These are phyloP conservation scores for Agrenia bidenticulata DNA, from an alignment of 2,888 invertebrate genomes.

Conservation along the genomic window DNA sequence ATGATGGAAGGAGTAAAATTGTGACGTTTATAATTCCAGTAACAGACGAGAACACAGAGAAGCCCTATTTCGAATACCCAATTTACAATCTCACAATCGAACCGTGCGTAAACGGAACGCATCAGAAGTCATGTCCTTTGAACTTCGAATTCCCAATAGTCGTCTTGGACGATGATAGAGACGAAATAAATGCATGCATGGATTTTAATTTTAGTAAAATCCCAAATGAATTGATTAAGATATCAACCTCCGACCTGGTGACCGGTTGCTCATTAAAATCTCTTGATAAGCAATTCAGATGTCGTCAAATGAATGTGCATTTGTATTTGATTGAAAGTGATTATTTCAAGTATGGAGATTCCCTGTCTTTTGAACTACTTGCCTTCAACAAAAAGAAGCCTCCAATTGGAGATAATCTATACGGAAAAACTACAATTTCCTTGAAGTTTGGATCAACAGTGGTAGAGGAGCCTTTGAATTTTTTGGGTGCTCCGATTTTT, in stretches of 20 bases:
- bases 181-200: slow-evolving; percentile 27
- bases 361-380: slow-evolving; percentile 12
- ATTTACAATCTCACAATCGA: slow-evolving; percentile 23
- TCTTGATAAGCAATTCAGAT: no score
- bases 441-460: slow-evolving; percentile 23
- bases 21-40: slow-evolving; percentile 28
- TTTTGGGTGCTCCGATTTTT: slow-evolving; percentile 20
- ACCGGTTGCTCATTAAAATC: no score
- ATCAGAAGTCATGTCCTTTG: slow-evolving; percentile 15
- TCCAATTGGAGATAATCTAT: not conserved
- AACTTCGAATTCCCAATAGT: slow-evolving; percentile 24
- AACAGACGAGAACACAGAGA: slow-evolving; percentile 33
- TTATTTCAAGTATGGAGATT: not conserved
- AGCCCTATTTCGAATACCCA: slow-evolving; percentile 15
- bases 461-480: not conserved
- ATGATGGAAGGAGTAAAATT: slow-evolving; percentile 27
- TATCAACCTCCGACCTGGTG: not conserved
- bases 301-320: not conserved
- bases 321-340: slow-evolving; percentile 10
- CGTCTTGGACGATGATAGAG: slow-evolving; percentile 33
- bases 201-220: slow-evolving; percentile 1
- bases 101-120: slow-evolving; percentile 15
- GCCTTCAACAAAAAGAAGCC: slow-evolving; percentile 15
- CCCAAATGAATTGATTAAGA: not conserved
- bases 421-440: slow-evolving; percentile 10